These are phyloP conservation scores for Poeciliopsis paucimaculata DNA, from an alignment of 2,797 vertebrate genomes.

Conservation along the genomic window DNA sequence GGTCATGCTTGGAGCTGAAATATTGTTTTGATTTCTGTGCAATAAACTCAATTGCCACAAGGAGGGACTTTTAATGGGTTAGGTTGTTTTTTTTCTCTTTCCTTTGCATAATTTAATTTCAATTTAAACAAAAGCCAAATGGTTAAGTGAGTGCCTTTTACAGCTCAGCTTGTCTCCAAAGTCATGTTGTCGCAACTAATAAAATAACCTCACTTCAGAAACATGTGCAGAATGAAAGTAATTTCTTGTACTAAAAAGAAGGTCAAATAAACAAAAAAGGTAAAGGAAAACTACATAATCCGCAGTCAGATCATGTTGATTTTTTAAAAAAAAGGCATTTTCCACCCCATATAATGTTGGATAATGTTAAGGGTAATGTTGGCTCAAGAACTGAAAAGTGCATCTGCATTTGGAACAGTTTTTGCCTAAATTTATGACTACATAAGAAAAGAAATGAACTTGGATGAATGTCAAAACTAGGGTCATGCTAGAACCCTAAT, in stretches of 20 bases:
- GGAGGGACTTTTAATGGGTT: background rate
- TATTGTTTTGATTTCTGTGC: background rate
- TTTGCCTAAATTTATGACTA: background rate
- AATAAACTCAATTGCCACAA: background rate
- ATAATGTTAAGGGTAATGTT: background rate
- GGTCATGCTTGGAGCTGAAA: background rate
- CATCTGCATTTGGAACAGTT: background rate
- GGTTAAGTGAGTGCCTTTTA: background rate
- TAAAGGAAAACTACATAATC: background rate
- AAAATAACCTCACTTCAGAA: background rate
- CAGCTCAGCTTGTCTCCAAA: constrained; percentile 3
- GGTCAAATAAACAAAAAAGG: background rate
- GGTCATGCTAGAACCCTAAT: background rate
- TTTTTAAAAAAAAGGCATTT: background rate
- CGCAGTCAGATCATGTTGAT: background rate
- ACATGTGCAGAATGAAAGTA: background rate
- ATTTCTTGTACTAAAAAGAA: background rate
- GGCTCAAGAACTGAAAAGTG: background rate
- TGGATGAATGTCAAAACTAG: too few relatives aligned
- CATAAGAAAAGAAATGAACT: background rate
- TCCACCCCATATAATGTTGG: background rate
- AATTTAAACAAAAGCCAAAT: background rate
- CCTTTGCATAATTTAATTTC: background rate
- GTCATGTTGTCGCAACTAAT: background rate
- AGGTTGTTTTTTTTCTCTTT: background rate